Conservation (phyloP, 2,797 vertebrate species). For the Sylvia borin region DNA sequence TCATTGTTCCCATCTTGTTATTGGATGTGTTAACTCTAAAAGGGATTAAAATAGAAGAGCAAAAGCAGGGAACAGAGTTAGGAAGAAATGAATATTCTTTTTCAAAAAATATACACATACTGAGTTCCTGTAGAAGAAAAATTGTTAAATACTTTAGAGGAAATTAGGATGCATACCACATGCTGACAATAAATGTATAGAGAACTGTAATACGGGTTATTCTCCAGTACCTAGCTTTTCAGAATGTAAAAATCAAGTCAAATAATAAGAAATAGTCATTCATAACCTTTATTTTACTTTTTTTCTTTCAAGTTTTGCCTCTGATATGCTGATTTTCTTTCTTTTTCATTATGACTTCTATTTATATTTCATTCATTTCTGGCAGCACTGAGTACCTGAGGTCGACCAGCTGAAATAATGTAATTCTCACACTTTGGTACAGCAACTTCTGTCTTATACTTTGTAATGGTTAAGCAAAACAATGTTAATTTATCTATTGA, state of each 20-base stretch:
- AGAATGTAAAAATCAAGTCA: neutral
- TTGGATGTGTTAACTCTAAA: neutral
- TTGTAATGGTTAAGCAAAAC: neutral
- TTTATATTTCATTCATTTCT: neutral
- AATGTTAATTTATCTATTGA: neutral
- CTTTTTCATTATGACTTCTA: neutral
- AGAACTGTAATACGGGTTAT: neutral
- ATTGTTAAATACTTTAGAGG: neutral
- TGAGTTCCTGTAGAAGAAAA: neutral
- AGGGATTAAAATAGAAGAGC: neutral
- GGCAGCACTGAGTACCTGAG: neutral
- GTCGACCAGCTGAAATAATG: neutral
- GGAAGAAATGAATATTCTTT: neutral
- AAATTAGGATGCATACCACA: neutral
- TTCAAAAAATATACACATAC: neutral
- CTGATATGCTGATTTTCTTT: neutral
- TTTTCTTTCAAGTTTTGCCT: neutral
- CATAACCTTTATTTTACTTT: neutral
- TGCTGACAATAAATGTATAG: neutral
- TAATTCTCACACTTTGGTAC: neutral
- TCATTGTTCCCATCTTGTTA: conserved; percentile 16
- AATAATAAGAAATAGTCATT: neutral
- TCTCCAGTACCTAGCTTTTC: neutral
- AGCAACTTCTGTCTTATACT: neutral
- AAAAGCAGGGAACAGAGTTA: neutral